Evolutionary conservation across 2,113 vertebrate species (phyloP).

Genomic region (Calcarius ornatus): DNA sequence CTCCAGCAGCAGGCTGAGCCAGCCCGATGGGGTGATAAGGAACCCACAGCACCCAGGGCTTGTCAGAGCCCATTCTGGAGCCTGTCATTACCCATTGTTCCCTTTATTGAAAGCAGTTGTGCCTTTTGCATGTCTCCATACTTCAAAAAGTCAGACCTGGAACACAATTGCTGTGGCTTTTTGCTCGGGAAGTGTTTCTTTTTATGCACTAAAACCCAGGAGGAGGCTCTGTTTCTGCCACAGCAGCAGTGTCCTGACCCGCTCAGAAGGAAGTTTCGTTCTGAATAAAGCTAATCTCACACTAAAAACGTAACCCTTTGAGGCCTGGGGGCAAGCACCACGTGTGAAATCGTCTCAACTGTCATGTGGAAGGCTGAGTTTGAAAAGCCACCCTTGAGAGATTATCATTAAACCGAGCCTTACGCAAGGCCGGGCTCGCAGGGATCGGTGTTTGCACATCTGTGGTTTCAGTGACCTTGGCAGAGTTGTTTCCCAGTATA

Average conservation of each 20-base stretch:
- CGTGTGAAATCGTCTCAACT: not conserved
- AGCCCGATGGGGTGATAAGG: not conserved
- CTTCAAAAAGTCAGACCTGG: not conserved
- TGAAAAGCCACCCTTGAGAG: not conserved
- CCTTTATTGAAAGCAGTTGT: not conserved
- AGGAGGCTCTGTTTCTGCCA: not conserved
- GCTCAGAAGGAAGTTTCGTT: not conserved
- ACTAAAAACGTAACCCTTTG: not conserved
- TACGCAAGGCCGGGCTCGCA: not conserved
- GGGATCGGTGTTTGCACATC: not conserved
- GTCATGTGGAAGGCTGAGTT: not conserved
- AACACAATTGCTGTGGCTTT: not conserved
- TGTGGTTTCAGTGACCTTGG: not conserved
- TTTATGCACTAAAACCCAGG: not conserved
- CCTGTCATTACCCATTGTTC: not conserved
- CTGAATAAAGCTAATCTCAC: not conserved
- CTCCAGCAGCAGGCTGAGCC: not conserved
- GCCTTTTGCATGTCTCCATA: not conserved
- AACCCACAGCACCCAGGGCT: not conserved
- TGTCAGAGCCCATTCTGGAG: not conserved
- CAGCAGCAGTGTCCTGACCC: not conserved
- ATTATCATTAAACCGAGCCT: not conserved
- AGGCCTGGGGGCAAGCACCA: not conserved
- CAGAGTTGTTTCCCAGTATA: not conserved
- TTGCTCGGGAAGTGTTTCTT: constrained; percentile 38